Evolutionary conservation across 2,797 vertebrate genomes (phyloP).

Genomic region (Sarcoramphus papa): DNA sequence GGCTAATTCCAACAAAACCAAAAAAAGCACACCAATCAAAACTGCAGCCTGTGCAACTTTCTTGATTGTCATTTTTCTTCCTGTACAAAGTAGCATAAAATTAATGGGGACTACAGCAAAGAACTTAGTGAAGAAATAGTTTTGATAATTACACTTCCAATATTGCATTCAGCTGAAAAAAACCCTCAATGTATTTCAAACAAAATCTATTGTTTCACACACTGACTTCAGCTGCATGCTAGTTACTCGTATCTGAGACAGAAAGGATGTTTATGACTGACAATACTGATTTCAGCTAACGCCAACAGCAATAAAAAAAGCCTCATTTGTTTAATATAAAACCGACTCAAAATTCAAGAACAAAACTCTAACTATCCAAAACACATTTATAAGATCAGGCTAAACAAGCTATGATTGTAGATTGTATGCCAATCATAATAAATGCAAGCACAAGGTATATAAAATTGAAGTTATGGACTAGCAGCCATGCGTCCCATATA

Average conservation of each 20-base stretch:
- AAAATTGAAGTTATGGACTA: background rate
- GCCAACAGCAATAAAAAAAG: background rate
- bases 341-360: background rate
- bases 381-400: fast-evolving
- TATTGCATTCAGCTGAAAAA: background rate
- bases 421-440: background rate
- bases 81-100: background rate
- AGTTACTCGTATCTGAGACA: background rate
- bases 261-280: background rate
- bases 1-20: background rate
- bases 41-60: background rate
- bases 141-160: background rate
- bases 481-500: background rate
- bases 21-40: background rate
- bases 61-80: background rate
- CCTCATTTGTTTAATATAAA: background rate
- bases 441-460: background rate
- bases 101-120: background rate
- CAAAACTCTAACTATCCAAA: background rate
- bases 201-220: background rate
- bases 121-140: background rate
- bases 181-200: background rate
- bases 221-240: background rate
- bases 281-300: background rate
- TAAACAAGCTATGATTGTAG: background rate